Evolutionary conservation across 64 coral and sea anemone genomes (phyloP).

Genomic region (Platygyra sinensis): DNA sequence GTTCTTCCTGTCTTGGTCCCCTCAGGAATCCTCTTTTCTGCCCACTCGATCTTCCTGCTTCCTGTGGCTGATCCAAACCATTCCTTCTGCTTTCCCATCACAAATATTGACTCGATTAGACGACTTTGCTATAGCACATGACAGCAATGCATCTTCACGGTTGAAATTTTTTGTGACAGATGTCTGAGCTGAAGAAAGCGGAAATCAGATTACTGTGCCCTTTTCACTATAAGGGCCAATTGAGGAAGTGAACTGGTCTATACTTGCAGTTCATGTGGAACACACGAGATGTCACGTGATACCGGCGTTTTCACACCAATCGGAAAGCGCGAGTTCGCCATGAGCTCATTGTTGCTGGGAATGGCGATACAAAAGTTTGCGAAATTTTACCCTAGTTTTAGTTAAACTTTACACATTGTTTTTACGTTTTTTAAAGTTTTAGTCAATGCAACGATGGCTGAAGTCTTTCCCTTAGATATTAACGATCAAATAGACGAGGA

Average conservation of each 20-base stretch:
- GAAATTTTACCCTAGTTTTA: conserved; percentile 94
- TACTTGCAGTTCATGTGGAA: conserved; percentile 2
- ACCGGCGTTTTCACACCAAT: conserved; percentile 50
- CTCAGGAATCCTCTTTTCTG: too few relatives aligned
- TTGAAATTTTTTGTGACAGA: too few relatives aligned
- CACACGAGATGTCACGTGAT: conserved; percentile 23
- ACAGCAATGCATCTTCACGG: too few relatives aligned
- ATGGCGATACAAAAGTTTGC: conserved; percentile 60
- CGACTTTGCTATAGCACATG: too few relatives aligned
- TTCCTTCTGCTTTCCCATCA: too few relatives aligned
- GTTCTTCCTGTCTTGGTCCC: too few relatives aligned
- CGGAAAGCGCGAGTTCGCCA: conserved; percentile 28
- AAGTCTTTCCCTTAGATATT: conserved; percentile 88
- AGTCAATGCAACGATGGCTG: conserved; percentile 84
- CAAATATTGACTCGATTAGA: too few relatives aligned
- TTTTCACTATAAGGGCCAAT: too few relatives aligned
- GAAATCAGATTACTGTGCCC: too few relatives aligned
- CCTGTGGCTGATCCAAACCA: too few relatives aligned
- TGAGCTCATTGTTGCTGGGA: conserved; percentile 94
- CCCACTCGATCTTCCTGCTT: too few relatives aligned
- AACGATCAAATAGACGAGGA: conserved; percentile 86
- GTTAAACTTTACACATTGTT: conserved; percentile 54
- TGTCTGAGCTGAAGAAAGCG: too few relatives aligned
- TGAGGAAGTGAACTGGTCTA: neutral
- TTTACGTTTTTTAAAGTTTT: conserved; percentile 77